Evolutionary conservation across 2,888 invertebrate genomes (phyloP), one percentile per base, ranked within the genome.

Genomic region (Pristionchus mayeri): DNA sequence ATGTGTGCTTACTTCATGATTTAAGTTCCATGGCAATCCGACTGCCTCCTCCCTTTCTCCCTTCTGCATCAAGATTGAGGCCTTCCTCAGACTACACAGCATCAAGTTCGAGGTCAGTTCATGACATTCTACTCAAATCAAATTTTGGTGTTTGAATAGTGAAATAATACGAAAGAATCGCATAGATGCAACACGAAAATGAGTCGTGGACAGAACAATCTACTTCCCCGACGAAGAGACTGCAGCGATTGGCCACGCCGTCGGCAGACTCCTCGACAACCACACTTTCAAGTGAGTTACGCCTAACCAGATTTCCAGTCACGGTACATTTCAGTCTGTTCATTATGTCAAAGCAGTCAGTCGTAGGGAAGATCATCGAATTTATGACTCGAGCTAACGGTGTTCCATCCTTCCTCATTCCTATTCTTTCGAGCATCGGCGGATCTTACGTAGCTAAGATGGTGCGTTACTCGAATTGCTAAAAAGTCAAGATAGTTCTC

Each of bases 61-160:
- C 16, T 92, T 87, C 80, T 92, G 91, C 84, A 84, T 92, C 75
- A 92, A 92, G 85, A 75, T 92, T n/a, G 92, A 92, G 85, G 91
- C 92, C 4, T 92, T 89, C 75, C 85, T 91, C 18, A 87, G 91
- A n/a, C 91, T 89, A 9, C 85, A 92, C 82, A 85, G 88, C 30
- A 90, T 92, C 85, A 90, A 90, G 79, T 88, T 91, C 79, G 91
- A 92, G 87, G 91, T 90, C 37, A 13, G 21, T 40, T 34, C 11
- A 54, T 24, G 3, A 18, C 18, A 9, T 18, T 16, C 4, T 16
- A 24, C 16, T 0, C 4, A 4, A 48, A 76, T 44, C 11, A 4
- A 1, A 4, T 63, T 34, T 63, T 34, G 3, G 1, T 18, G 54
- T 54, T 44, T 13, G 44, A 44, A 9, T 44, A 37, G 34, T 18